phyloP scores from a whole-genome alignment of 1,140 invertebrate genomes.

The Lethrus apterus region DNA sequence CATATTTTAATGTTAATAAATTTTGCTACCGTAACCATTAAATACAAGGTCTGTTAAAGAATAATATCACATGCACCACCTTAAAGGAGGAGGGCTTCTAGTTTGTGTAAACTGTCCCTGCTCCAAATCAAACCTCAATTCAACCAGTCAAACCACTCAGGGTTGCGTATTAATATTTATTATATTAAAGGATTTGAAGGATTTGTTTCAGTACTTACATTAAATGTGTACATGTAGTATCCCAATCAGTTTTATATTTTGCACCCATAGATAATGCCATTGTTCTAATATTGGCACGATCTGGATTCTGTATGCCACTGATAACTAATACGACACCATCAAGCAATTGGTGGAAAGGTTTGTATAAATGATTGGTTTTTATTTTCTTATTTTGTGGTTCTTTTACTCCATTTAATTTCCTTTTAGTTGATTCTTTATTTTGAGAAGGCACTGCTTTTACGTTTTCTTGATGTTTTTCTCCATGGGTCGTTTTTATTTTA shows the following conservation, averaged over 20 bases:
- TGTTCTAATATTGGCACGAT: conserved; percentile 57
- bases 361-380: conserved; percentile 16
- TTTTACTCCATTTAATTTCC: conserved; percentile 21
- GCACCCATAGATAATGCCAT: conserved; percentile 73
- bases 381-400: conserved; percentile 24
- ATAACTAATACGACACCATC: conserved; percentile 67
- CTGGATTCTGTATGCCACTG: conserved; percentile 82
- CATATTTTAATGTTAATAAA: no score
- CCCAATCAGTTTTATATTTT: conserved; percentile 70
- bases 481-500: conserved; percentile 8
- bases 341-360: conserved; percentile 53
- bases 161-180: no score
- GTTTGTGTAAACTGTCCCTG: no score
- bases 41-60: no score
- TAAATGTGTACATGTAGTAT: conserved; percentile 67
- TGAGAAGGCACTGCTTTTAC: conserved; percentile 12
- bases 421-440: conserved; percentile 14
- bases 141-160: no score
- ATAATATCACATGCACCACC: no score
- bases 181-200: no score
- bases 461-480: conserved; percentile 12
- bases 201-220: conserved; percentile 63
- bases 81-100: no score
- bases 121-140: no score
- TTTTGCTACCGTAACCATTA: no score